Conservation (phyloP, 2,797 vertebrate species). For the Pteronotus mesoamericanus region DNA sequence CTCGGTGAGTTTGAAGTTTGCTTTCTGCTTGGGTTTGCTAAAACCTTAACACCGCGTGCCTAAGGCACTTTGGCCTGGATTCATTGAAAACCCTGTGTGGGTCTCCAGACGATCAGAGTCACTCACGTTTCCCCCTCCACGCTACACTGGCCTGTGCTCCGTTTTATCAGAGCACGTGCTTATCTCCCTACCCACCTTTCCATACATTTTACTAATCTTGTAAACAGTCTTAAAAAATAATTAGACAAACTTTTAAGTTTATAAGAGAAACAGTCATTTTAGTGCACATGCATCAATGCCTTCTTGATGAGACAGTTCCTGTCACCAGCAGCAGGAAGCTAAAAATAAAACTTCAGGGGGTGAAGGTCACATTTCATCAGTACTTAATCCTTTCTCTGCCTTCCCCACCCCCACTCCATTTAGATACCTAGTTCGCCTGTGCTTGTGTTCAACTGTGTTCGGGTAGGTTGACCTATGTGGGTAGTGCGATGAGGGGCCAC, state of each 20-base stretch:
- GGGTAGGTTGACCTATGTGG: neutral
- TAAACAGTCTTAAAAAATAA: slow-evolving; percentile 21
- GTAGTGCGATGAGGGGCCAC: neutral
- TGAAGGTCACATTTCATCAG: neutral
- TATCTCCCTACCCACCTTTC: neutral
- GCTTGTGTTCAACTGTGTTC: neutral
- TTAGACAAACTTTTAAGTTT: neutral
- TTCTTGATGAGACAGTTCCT: neutral
- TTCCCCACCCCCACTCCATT: neutral
- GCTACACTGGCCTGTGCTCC: neutral
- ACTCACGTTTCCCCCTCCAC: neutral
- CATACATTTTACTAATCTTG: neutral
- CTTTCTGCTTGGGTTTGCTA: neutral
- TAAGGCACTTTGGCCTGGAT: slow-evolving; percentile 34
- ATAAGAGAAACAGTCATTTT: neutral
- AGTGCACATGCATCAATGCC: rapidly evolving
- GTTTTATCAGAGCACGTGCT: neutral
- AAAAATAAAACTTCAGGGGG: neutral
- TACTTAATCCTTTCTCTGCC: too few species aligned
- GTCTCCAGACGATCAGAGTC: neutral
- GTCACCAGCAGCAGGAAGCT: neutral
- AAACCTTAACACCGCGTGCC: neutral
- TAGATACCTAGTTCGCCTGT: neutral
- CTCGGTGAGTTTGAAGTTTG: slow-evolving; percentile 4
- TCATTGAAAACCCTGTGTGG: neutral